Conservation (phyloP, 1,140 invertebrate species). For the Panulirus ornatus region DNA sequence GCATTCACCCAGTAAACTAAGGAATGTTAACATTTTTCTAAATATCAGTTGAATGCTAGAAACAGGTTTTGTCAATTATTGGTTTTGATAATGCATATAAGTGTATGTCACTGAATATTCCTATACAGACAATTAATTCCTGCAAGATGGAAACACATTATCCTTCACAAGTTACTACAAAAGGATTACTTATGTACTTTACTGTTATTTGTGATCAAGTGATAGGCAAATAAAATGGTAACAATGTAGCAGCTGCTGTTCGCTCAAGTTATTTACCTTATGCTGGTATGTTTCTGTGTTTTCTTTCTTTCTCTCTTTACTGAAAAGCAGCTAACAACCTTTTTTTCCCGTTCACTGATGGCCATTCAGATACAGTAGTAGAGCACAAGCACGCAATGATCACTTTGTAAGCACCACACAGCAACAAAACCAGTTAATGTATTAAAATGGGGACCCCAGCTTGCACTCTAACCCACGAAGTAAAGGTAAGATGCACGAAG, state of each 20-base stretch:
- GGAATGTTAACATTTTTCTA: no score
- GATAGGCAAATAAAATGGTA: neutral
- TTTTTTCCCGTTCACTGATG: conserved; percentile 26
- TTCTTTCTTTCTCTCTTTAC: neutral
- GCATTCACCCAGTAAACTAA: no score
- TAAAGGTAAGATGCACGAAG: conserved; percentile 17
- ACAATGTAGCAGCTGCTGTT: neutral
- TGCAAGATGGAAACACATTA: no score
- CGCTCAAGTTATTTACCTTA: neutral
- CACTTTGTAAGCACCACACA: conserved; percentile 33
- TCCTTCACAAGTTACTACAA: no score
- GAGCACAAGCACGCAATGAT: conserved; percentile 24
- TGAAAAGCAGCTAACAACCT: conserved; percentile 27
- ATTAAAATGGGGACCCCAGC: conserved; percentile 38
- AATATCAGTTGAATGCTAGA: no score
- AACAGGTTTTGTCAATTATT: no score
- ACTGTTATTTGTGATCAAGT: neutral
- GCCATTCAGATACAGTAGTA: conserved; percentile 38
- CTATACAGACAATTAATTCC: no score
- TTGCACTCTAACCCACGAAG: conserved; percentile 17
- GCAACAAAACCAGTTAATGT: conserved; percentile 24
- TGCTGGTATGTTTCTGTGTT: neutral
- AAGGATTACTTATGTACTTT: no score
- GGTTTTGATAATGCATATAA: no score
- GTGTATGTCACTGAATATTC: no score